Percentiles rank a stretch among this genome's conserved stretches.
phyloP scores from a whole-genome alignment of 2,888 invertebrate genomes.

The Harmothoe impar region DNA sequence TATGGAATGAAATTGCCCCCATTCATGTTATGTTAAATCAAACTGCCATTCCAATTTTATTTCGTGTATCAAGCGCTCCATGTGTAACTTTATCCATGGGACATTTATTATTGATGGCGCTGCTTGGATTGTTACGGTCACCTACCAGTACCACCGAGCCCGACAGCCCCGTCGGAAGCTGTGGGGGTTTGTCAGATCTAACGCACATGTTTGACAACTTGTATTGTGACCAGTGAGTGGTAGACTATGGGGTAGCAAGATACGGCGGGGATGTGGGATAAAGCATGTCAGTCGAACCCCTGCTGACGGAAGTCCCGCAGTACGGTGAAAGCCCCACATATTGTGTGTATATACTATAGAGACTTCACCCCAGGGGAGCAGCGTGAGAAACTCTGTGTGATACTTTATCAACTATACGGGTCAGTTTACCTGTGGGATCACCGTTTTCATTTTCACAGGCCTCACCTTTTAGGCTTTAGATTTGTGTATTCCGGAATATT shows the following conservation, averaged over 20 bases:
- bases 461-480: no score
- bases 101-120: background rate
- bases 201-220: background rate
- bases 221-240: background rate
- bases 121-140: background rate
- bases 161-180: background rate
- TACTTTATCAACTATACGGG: background rate
- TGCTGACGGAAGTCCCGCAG: background rate
- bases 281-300: background rate
- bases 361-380: background rate
- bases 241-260: background rate
- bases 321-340: background rate
- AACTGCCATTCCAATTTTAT: slow-evolving; percentile 3
- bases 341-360: background rate
- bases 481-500: no score
- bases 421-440: no score
- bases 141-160: background rate
- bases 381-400: slow-evolving; percentile 4
- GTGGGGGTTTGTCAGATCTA: background rate
- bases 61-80: background rate
- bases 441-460: no score
- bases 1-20: no score
- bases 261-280: background rate
- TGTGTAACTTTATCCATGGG: background rate
- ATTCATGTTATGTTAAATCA: no score